Conservation (phyloP, 2,888 invertebrate species). For the Tinea pellionella region DNA sequence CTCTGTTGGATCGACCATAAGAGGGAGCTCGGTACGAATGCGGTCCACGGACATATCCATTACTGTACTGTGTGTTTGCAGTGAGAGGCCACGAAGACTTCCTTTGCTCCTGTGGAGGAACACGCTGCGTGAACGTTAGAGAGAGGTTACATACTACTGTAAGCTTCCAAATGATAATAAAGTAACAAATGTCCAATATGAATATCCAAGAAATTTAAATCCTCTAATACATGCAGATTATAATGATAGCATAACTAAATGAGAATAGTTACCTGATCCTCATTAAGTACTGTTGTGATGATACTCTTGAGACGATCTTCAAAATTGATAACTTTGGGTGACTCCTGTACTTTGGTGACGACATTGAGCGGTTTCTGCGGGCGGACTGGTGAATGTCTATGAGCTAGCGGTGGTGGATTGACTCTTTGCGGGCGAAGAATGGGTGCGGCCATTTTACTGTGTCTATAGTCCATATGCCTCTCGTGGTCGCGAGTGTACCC, state of each 20-base stretch:
- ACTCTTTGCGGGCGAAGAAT: constrained; percentile 31
- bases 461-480: constrained; percentile 31
- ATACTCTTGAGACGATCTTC: constrained; percentile 90
- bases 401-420: constrained; percentile 26
- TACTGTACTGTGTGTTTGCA: constrained; percentile 26
- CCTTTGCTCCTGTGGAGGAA: constrained; percentile 72
- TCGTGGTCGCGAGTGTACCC: constrained; percentile 46
- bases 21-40: constrained; percentile 13
- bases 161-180: no score
- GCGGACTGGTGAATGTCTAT: constrained; percentile 42
- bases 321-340: constrained; percentile 88
- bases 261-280: constrained; percentile 72
- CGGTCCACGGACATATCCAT: constrained; percentile 36
- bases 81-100: constrained; percentile 17
- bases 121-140: background rate
- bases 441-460: constrained; percentile 25
- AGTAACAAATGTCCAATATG: no score
- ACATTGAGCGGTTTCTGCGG: constrained; percentile 56
- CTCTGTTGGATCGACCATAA: constrained; percentile 33
- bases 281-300: constrained; percentile 87
- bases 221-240: no score
- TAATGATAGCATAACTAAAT: no score
- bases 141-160: background rate
- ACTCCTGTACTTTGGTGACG: constrained; percentile 73
- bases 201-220: no score